Evolutionary conservation across 2,797 vertebrate genomes (phyloP), one percentile per base, ranked within the genome.

Genomic region (Cossypha caffra): DNA sequence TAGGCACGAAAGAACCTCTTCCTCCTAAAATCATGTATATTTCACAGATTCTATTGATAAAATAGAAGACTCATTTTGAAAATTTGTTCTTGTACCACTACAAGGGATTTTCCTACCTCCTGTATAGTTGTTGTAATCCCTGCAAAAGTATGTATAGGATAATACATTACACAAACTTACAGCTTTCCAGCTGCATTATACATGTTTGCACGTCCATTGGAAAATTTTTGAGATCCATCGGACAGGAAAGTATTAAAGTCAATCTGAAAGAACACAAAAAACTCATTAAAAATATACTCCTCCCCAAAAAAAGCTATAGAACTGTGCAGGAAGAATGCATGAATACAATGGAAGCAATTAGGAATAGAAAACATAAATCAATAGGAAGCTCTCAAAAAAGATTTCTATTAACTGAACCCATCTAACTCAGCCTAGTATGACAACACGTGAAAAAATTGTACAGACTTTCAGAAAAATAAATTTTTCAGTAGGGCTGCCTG

Each of bases 171-270:
- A 13, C 50, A 73, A 86, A 99, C 99, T 99, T 98, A 99, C 99
- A 99, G 96, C 99, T 99, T 98, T 99, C 99, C 95, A 99, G 97
- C 96, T 99, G 99, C 99, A 99, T 99, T 97, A 99, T 99, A 93
- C 99, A 99, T 13, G 99, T 99, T 98, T 99, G 99, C 45, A 99
- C 99, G 87, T 99, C 99, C 99, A 99, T 99, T 28, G 99, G 99
- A 95, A 99, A 99, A 98, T 99, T 99, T 96, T 99, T 99, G 62
- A 99, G 98, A 97, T 99, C 99, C 99, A 99, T 99, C 8, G 99
- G 99, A 95, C 99, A 99, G 29, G 99, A 99, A 50, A 99, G 98
- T 45, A 99, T 99, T 97, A 99, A 97, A 28, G 99, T 99, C 92
- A 99, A 97, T 91, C 99, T 99, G 98, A 96, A 98, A 98, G 40